phyloP scores from a whole-genome alignment of 2,113 vertebrate species.

The Oryzias curvinotus region DNA sequence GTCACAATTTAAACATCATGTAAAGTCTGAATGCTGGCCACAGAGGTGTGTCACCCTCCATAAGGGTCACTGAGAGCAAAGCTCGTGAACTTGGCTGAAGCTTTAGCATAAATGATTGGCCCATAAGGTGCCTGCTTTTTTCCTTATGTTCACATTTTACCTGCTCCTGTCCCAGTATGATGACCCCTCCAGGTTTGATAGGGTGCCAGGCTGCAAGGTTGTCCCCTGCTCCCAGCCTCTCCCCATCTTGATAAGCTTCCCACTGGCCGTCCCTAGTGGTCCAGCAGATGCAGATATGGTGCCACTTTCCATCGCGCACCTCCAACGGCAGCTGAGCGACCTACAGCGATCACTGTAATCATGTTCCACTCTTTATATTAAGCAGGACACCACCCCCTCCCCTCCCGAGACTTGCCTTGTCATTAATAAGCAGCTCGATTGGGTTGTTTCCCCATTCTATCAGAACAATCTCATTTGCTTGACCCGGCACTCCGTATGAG shows the following conservation, averaged over 20 bases:
- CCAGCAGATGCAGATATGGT: constrained; percentile 95
- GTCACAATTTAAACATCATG: too few species aligned
- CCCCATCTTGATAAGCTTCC: constrained; percentile 95
- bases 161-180: constrained; percentile 98
- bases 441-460: constrained; percentile 99
- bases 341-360: constrained; percentile 55
- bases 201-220: constrained; percentile 98
- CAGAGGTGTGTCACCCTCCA: too few species aligned
- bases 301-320: constrained; percentile 92
- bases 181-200: constrained; percentile 92
- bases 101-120: too few species aligned
- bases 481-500: constrained; percentile 93
- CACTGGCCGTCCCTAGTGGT: constrained; percentile 94
- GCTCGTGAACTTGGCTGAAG: too few species aligned
- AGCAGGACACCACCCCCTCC: background rate
- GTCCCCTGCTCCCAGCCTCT: constrained; percentile 87
- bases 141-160: constrained; percentile 66
- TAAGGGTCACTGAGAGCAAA: too few species aligned
- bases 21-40: too few species aligned
- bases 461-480: constrained; percentile 96
- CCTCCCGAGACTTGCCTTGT: constrained; percentile 83
- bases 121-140: background rate
- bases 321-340: constrained; percentile 92
- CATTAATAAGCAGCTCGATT: constrained; percentile 96
- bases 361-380: too few species aligned